Conservation (phyloP, 2,888 invertebrate species). For the Drosophila anceps region DNA sequence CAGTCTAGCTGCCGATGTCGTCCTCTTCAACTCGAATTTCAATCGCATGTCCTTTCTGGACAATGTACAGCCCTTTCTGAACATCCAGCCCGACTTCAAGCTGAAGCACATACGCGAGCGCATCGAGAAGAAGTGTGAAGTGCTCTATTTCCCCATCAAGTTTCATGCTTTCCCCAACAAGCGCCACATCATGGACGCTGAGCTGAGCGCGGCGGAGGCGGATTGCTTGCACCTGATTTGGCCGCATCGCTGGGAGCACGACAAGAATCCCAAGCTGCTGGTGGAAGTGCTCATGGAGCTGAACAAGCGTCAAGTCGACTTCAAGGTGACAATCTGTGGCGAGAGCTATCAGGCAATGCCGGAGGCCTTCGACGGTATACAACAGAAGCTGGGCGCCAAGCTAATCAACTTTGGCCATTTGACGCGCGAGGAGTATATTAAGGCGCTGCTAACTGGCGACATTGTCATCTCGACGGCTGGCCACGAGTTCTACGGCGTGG, state of each 20-base stretch:
- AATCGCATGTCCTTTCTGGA: slow-evolving; percentile 89
- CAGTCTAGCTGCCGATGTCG: slow-evolving; percentile 89
- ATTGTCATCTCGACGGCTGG: slow-evolving; percentile 90
- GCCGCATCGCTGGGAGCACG: slow-evolving; percentile 93
- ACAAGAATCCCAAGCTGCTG: slow-evolving; percentile 90
- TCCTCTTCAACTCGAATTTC: slow-evolving; percentile 90
- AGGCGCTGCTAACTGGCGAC: slow-evolving; percentile 87
- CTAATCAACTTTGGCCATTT: slow-evolving; percentile 88
- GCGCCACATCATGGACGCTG: slow-evolving; percentile 69
- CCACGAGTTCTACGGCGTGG: slow-evolving; percentile 92
- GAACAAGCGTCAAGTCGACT: slow-evolving; percentile 86
- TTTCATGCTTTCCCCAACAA: slow-evolving; percentile 85
- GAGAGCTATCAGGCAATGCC: slow-evolving; percentile 88
- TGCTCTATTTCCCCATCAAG: slow-evolving; percentile 88
- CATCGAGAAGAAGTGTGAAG: slow-evolving; percentile 88
- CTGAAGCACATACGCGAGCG: slow-evolving; percentile 86
- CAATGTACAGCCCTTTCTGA: slow-evolving; percentile 87
- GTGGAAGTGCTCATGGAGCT: slow-evolving; percentile 87
- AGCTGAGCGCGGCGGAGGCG: slow-evolving; percentile 47
- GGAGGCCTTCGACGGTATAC: slow-evolving; percentile 87
- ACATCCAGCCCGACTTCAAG: slow-evolving; percentile 88
- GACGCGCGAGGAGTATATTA: slow-evolving; percentile 87
- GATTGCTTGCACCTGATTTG: slow-evolving; percentile 88
- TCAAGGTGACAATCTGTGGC: slow-evolving; percentile 88
- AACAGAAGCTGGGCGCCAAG: slow-evolving; percentile 85